Conservation (phyloP, 2,888 invertebrate genomes). For the Epirrhoe tristata region DNA sequence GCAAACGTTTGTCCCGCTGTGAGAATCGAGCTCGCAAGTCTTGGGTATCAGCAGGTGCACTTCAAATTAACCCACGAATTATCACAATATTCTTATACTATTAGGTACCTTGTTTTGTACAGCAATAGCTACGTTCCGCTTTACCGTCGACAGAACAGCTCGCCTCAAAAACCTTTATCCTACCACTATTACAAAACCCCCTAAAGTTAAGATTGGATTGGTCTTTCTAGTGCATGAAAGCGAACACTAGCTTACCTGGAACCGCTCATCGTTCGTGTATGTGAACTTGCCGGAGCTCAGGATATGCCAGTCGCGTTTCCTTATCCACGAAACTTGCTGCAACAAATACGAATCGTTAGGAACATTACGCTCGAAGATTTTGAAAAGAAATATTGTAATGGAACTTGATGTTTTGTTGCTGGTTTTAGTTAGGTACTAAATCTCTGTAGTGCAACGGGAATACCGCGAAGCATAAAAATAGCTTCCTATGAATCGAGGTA, state of each 20-base stretch:
- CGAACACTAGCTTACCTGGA: conserved; percentile 77
- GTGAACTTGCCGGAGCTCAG: conserved; percentile 96
- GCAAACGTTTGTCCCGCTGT: too few relatives aligned
- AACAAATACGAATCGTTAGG: conserved; percentile 57
- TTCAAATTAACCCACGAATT: too few relatives aligned
- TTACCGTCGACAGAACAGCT: not conserved
- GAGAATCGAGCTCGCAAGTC: too few relatives aligned
- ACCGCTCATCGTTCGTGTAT: conserved; percentile 96
- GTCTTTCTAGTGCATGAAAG: conserved; percentile 17
- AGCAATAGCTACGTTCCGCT: not conserved
- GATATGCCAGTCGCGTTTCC: conserved; percentile 97
- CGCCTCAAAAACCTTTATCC: not conserved
- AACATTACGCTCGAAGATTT: conserved; percentile 13
- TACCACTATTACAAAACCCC: not conserved
- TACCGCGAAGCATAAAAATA: too few relatives aligned
- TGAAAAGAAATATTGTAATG: conserved; percentile 2
- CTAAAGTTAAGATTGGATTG: conserved; percentile 9
- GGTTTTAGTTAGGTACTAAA: not conserved
- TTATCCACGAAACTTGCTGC: conserved; percentile 96
- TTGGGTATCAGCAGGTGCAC: too few relatives aligned
- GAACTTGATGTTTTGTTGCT: not conserved
- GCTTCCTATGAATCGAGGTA: too few relatives aligned
- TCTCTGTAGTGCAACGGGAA: not conserved
- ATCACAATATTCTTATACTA: too few relatives aligned
- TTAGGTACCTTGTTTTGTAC: too few relatives aligned